Evolutionary conservation across 2,888 invertebrate genomes (phyloP), one percentile per base, ranked within the genome.

Genomic region (Lissonota sp.): DNA sequence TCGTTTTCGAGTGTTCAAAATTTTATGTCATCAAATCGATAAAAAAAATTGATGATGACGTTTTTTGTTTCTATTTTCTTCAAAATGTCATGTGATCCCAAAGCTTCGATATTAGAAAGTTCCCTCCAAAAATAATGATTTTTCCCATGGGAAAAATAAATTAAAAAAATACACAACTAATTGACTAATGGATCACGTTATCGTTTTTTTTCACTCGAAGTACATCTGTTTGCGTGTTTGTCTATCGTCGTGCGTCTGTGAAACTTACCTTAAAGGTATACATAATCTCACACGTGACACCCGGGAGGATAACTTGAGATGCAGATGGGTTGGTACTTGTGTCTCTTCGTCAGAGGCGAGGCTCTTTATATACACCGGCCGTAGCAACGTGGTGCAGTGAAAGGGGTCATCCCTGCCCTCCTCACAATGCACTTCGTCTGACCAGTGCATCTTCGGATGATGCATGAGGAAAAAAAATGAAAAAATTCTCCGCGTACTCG

Each of bases 341-440:
- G 91, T 87, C 88, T 91, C 90, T 89, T 91, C 90, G 88, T 89
- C 87, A 88, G 90, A 90, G 89, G 90, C 88, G 87, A 90, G 90
- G 90, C 91, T 91, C 91, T 90, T 91, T 91, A 91, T 91, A 91
- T 91, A 91, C 91, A 88, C 80, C 90, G 89, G 86, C 86, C 88
- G 87, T 86, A 88, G 87, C 88, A 91, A 90, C 91, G 88, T 90
- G 89, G 88, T 91, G 87, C 89, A 91, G 92, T 92, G 92, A 92
- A 92, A 92, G 92, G 92, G 92, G 92, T 92, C 92, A 92, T 92
- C 92, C 92, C 92, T 92, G 92, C 92, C 91, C 88, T 90, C 89
- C 89, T 90, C 90, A 91, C 89, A 91, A 91, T 91, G 88, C 88
- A 89, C 89, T 87, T 88, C 90, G 88, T 90, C 89, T 90, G 90